Percentiles rank a stretch among this genome's conserved stretches.
Conservation (phyloP, 2,888 invertebrate genomes). For the Acronicta alni region DNA sequence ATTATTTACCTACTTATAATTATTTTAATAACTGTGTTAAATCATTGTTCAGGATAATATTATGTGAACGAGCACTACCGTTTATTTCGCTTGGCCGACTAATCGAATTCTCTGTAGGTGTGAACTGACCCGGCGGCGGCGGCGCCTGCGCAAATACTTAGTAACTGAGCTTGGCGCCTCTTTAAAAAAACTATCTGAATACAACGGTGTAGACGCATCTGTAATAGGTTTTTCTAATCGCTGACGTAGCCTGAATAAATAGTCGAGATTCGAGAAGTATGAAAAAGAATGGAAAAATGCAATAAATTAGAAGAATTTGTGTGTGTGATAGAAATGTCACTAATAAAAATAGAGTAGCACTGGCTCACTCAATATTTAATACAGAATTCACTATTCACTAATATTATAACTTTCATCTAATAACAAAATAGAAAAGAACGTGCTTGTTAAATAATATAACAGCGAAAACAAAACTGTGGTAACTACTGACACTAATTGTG, state of each 20-base stretch:
- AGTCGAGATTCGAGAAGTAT: too few species aligned
- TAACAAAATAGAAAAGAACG: too few species aligned
- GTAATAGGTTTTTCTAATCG: slow-evolving; percentile 15
- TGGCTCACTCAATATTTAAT: too few species aligned
- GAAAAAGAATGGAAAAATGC: background rate
- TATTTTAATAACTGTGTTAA: slow-evolving; percentile 15
- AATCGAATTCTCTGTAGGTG: slow-evolving; percentile 13
- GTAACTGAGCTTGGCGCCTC: slow-evolving; percentile 3
- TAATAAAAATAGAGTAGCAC: too few species aligned
- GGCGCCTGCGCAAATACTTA: slow-evolving; percentile 30
- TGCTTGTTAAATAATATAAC: background rate
- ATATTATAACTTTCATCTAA: too few species aligned
- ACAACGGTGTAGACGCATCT: slow-evolving; percentile 25
- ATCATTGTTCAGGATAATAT: slow-evolving; percentile 31
- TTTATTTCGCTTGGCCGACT: slow-evolving; percentile 19
- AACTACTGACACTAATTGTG: slow-evolving; percentile 10
- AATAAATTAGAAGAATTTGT: background rate
- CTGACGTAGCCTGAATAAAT: background rate
- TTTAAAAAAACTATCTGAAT: slow-evolving; percentile 13
- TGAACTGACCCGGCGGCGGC: slow-evolving; percentile 26
- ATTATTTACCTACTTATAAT: too few species aligned
- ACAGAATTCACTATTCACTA: too few species aligned
- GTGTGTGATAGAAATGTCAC: background rate
- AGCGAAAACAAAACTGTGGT: background rate
- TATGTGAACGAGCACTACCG: slow-evolving; percentile 38